Base-by-base conservation (phyloP, 2,888 invertebrate species). In the Leucophenga maculata region DNA sequence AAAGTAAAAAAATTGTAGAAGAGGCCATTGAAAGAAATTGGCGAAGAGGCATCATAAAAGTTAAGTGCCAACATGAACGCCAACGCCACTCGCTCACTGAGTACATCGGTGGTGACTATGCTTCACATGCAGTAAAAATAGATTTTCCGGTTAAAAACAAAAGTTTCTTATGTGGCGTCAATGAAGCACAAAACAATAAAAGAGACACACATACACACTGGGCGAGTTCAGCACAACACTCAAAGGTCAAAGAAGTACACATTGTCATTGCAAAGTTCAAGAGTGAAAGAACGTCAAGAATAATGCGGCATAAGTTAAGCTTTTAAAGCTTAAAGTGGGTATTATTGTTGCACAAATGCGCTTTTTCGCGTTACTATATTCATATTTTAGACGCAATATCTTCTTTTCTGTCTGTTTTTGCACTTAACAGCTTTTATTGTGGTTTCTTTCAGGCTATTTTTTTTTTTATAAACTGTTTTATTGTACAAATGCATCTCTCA, bases 201-300 rank as follows among this genome's bases (percentile, higher is more conserved):
- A 44, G 16, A 16, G 6, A 13, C 57, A 32, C 31, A 57, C 60
- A 16, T 16, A 44, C 39, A 32, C 20, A 18, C 14, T 14, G 16
- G 8, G 18, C 18, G 39, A 18, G 39, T 50, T 14, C 50, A 16
- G 62, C 62, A 22, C 16, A 50, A 16, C 18, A 18, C 11, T 22
- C 62, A 22, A 22, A 22, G 62, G 62, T 64, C 62, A 64, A 64
- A 46, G 22, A 64, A 46, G 22, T 46, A 64, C 62, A 48, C 48
- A 16, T 46, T 64, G 14, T 16, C 46, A 26, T 64, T 64, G 18
- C 13, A 46, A 62, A 62, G 44, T 9, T 11, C 50, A 50, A 50
- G 44, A 11, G 59, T 31, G 26, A 59, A 31, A 26, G 32, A 16
- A 4, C 59, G 32, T 39, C n/a, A n/a, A 39, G 9, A 39, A 39